Conservation (phyloP, 2,113 vertebrate species). For the Psittacula cyanocephala region DNA sequence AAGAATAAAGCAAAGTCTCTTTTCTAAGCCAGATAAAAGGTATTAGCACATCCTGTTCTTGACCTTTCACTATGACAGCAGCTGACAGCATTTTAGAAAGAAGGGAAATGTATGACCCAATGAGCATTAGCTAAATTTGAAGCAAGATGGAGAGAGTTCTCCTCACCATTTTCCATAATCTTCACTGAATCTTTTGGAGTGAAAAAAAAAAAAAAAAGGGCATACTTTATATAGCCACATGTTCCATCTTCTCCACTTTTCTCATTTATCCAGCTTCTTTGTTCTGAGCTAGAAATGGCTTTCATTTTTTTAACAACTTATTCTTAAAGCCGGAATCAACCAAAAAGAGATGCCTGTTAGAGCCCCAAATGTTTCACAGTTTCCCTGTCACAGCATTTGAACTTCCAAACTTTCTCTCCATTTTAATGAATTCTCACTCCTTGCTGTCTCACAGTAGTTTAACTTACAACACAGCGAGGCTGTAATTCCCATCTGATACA, state of each 20-base stretch:
- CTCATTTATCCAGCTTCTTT: constrained; percentile 12
- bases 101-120: not conserved
- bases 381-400: not conserved
- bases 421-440: not conserved
- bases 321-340: not conserved
- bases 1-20: not conserved
- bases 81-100: not conserved
- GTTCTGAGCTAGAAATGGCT: not conserved
- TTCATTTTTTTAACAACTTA: not conserved
- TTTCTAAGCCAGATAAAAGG: not conserved
- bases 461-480: not conserved
- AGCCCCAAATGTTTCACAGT: not conserved
- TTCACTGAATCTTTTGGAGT: not conserved
- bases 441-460: not conserved
- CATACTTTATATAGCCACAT: constrained; percentile 19
- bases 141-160: not conserved
- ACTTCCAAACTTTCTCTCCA: not conserved
- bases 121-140: constrained; percentile 13
- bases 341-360: not conserved
- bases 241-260: not conserved
- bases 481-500: not conserved
- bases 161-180: not conserved
- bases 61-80: not conserved
- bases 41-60: not conserved
- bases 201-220: not conserved